phyloP scores from a whole-genome alignment of 2,888 invertebrate genomes.

The Papilio elwesi region DNA sequence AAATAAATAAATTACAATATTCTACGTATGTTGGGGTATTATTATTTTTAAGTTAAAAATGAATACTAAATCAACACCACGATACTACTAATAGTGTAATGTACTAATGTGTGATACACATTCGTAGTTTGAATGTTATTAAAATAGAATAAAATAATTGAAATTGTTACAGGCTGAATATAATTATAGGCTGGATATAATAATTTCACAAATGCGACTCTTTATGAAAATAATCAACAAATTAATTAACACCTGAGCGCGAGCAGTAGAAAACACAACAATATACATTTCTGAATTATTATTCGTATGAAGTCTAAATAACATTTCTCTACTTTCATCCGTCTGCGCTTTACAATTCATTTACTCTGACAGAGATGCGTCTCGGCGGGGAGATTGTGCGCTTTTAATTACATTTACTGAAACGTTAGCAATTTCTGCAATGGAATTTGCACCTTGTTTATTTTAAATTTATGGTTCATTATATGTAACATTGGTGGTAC shows the following conservation, averaged over 20 bases:
- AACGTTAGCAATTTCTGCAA: conserved; percentile 50
- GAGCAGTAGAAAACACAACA: not conserved
- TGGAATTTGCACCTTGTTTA: conserved; percentile 63
- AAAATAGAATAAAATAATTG: no score
- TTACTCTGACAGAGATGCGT: conserved; percentile 67
- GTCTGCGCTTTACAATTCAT: conserved; percentile 67
- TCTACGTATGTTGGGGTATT: no score
- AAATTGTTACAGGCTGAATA: no score
- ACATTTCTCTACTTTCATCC: conserved; percentile 77
- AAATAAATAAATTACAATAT: no score
- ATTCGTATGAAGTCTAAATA: conserved; percentile 13
- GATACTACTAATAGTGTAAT: no score
- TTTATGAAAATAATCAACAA: not conserved
- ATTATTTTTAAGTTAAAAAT: no score
- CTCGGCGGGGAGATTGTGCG: conserved; percentile 62
- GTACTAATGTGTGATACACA: no score
- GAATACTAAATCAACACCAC: no score
- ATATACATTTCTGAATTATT: conserved; percentile 9
- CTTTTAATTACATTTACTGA: conserved; percentile 69
- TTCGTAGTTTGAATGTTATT: no score
- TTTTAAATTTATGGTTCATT: conserved; percentile 63
- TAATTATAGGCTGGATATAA: no score
- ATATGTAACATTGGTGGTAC: conserved; percentile 53
- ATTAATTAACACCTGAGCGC: conserved; percentile 10
- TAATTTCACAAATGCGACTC: not conserved